These are phyloP conservation scores for Baccha elongata DNA, from an alignment of 2,888 invertebrate genomes.

Conservation along the genomic window DNA sequence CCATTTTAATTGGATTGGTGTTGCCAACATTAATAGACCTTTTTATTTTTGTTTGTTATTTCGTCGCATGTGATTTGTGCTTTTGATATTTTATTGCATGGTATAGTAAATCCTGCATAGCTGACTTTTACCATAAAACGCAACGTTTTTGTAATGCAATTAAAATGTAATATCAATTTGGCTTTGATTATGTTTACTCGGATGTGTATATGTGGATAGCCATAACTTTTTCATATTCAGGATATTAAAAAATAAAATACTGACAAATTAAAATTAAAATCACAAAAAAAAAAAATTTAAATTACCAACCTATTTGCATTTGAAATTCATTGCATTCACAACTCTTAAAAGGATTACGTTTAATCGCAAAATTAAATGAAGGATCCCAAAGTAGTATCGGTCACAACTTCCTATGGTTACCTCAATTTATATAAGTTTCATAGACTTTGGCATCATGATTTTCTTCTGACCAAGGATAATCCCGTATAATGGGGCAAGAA, in stretches of 20 bases:
- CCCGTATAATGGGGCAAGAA: slow-evolving; percentile 50
- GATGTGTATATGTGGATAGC: neutral
- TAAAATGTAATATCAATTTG: slow-evolving; percentile 73
- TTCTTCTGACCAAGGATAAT: slow-evolving; percentile 53
- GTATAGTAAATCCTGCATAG: neutral
- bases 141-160: slow-evolving; percentile 63
- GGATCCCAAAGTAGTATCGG: slow-evolving; percentile 17
- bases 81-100: slow-evolving; percentile 55
- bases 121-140: neutral
- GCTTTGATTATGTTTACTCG: slow-evolving; percentile 60
- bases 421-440: slow-evolving; percentile 22
- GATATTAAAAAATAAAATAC: slow-evolving; percentile 60
- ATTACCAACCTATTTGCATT: slow-evolving; percentile 56
- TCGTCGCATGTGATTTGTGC: slow-evolving; percentile 58
- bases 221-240: slow-evolving; percentile 43
- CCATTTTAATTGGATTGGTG: slow-evolving; percentile 63
- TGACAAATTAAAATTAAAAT: slow-evolving; percentile 4
- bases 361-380: slow-evolving; percentile 34
- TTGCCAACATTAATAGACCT: slow-evolving; percentile 38
- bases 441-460: slow-evolving; percentile 44
- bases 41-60: neutral
- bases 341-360: slow-evolving; percentile 17
- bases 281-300: slow-evolving; percentile 22
- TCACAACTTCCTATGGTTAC: slow-evolving; percentile 18
- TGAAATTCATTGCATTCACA: slow-evolving; percentile 43